Base-by-base conservation (phyloP, 1,140 invertebrate species). In the Macrotrachela quadricornifera region DNA sequence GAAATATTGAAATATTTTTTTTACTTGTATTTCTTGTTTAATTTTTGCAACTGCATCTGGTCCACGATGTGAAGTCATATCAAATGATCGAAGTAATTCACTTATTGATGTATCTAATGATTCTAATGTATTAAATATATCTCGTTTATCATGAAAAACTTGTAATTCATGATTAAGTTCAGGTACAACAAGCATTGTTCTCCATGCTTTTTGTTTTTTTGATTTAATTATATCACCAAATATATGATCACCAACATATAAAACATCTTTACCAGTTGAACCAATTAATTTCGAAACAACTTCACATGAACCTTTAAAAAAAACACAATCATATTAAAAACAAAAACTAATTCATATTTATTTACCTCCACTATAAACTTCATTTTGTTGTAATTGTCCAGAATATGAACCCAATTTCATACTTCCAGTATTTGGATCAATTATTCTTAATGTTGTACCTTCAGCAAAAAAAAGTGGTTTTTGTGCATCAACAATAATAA, bases 141-240 rank as follows among this genome's bases (percentile, higher is more conserved):
- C 78, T 65, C 85, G 85, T 67, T 94, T 91, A 61, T 90, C 84
- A 1, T 90, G 96, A 92, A 92, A 99, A 30, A 97, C 91, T 57
- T 86, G 80, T 37, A 99, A 71, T 68, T 99, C 94, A 61, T 90
- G 80, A n/a, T 86, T 81, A 44, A 99, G 66, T 71, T 99, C 94
- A 0, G 94, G 94, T 1, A 99, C 85, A 60, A 97, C 85, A 17
- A 99, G 76, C 70, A 97, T 97, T 10, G 92, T 99, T 57, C 88
- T 75, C 94, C 94, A 99, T 0, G 90, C 91, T 37, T 85, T 77
- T 45, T 88, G 87, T 71, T 99, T 99, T 72, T 97, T 97, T 12
- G 88, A 94, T 64, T 95, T 95, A 38, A 96, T 74, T 61, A 96
- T 95, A 68, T 97, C 92, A 21, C 91, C 92, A 70, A 92, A 97